phyloP scores from a whole-genome alignment of 2,888 invertebrate species.

The Herminia tarsipennalis region DNA sequence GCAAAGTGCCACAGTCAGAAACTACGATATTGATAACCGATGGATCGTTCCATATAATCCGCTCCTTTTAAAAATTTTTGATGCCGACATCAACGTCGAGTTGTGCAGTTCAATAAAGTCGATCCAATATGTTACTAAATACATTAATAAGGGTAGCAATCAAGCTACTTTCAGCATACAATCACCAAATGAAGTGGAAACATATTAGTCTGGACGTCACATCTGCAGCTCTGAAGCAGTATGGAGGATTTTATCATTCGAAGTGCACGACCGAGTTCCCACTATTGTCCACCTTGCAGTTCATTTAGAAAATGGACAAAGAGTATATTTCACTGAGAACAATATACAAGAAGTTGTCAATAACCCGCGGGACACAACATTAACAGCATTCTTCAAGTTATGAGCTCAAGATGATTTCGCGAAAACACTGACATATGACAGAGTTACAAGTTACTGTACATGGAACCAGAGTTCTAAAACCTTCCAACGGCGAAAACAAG shows the following conservation, averaged over 20 bases:
- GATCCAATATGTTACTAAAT: conserved; percentile 19
- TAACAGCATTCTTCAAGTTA: conserved; percentile 28
- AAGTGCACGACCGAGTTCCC: too few species aligned
- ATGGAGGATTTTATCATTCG: conserved; percentile 31
- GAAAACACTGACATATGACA: conserved; percentile 29
- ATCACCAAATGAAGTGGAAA: too few species aligned
- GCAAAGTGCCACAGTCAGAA: conserved; percentile 17
- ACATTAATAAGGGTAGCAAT: conserved; percentile 33
- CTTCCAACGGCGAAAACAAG: conserved; percentile 31
- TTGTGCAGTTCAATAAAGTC: conserved; percentile 28
- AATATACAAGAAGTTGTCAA: conserved; percentile 27
- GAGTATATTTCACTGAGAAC: too few species aligned
- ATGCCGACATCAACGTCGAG: conserved; percentile 35
- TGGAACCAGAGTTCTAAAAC: conserved; percentile 26
- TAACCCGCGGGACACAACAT: conserved; percentile 30
- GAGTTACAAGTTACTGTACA: conserved; percentile 25
- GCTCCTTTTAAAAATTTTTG: conserved; percentile 27
- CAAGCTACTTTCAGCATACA: too few species aligned
- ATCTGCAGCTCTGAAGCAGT: too few species aligned
- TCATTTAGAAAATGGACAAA: too few species aligned
- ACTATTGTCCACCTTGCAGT: too few species aligned
- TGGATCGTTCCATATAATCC: conserved; percentile 35
- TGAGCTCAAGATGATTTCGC: conserved; percentile 33
- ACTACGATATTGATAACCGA: conserved; percentile 32
- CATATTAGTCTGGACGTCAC: too few species aligned